Evolutionary conservation across 2,888 invertebrate genomes (phyloP).

Genomic region (Chelonus formosanus): DNA sequence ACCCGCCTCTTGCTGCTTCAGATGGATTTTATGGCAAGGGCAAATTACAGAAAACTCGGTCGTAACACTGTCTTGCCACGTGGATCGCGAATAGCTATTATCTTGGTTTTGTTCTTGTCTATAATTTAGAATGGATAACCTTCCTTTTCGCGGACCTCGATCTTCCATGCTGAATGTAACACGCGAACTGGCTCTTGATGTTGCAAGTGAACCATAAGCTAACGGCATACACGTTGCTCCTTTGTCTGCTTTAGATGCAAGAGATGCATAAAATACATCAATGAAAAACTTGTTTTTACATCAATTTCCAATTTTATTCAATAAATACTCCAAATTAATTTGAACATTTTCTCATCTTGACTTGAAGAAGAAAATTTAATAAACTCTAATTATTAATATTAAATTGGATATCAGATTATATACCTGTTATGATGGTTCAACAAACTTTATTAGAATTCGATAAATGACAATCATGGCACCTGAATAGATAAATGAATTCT

Average conservation of each 20-base stretch:
- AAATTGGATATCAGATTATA: no score
- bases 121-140: slow-evolving; percentile 46
- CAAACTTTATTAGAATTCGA: no score
- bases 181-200: slow-evolving; percentile 32
- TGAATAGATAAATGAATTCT: no score
- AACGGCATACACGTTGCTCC: slow-evolving; percentile 33
- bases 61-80: slow-evolving; percentile 40
- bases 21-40: slow-evolving; percentile 31
- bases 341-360: no score
- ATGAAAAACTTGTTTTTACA: background rate
- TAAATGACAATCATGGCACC: no score
- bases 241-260: slow-evolving; percentile 10
- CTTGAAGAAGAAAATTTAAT: no score
- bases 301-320: background rate
- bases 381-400: no score
- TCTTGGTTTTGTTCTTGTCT: slow-evolving; percentile 38
- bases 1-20: background rate
- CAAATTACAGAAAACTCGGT: slow-evolving; percentile 44
- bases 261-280: no score
- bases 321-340: no score
- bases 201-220: slow-evolving; percentile 31
- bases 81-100: slow-evolving; percentile 33
- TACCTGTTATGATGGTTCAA: no score
- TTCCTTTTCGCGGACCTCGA: slow-evolving; percentile 43
- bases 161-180: slow-evolving; percentile 32